Conservation (phyloP, 2,888 invertebrate genomes). For the Timandra comae region DNA sequence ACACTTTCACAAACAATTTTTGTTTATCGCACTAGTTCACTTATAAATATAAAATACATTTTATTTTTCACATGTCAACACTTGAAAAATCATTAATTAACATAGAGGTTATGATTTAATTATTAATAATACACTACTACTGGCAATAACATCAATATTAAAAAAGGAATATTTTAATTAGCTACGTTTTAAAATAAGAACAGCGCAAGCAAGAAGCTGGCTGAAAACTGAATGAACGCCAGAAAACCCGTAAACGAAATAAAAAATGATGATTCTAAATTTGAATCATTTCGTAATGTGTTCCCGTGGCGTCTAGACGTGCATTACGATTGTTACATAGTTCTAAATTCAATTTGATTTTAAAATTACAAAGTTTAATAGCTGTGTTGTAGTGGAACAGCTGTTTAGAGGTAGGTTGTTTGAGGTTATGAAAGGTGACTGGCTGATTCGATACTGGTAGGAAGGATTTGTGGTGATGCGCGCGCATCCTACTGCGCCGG, state of each 20-base stretch:
- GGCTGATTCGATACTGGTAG: constrained; percentile 55
- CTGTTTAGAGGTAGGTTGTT: constrained; percentile 50
- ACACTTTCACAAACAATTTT: constrained; percentile 33
- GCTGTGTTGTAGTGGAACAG: constrained; percentile 45
- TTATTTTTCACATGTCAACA: constrained; percentile 22
- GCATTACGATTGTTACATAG: neutral
- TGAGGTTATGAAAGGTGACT: constrained; percentile 70
- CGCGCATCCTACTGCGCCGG: constrained; percentile 53
- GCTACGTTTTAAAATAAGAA: constrained; percentile 18
- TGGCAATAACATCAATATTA: constrained; percentile 9
- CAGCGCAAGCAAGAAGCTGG: constrained; percentile 41
- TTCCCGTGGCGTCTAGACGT: constrained; percentile 46
- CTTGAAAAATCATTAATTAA: constrained; percentile 26
- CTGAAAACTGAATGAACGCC: constrained; percentile 68
- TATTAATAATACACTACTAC: too few relatives aligned
- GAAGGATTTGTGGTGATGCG: constrained; percentile 50
- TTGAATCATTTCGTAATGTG: constrained; percentile 66
- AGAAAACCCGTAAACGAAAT: constrained; percentile 57
- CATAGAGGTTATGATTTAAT: constrained; percentile 21
- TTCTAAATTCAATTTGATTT: constrained; percentile 14
- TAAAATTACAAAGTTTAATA: constrained; percentile 28
- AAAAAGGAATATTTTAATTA: neutral
- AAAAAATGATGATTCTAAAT: constrained; percentile 59
- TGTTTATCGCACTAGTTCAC: constrained; percentile 25
- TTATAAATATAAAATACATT: constrained; percentile 14